Evolutionary conservation across 2,888 invertebrate genomes (phyloP), one percentile per base, ranked within the genome.

Genomic region (Mystacides longicornis): DNA sequence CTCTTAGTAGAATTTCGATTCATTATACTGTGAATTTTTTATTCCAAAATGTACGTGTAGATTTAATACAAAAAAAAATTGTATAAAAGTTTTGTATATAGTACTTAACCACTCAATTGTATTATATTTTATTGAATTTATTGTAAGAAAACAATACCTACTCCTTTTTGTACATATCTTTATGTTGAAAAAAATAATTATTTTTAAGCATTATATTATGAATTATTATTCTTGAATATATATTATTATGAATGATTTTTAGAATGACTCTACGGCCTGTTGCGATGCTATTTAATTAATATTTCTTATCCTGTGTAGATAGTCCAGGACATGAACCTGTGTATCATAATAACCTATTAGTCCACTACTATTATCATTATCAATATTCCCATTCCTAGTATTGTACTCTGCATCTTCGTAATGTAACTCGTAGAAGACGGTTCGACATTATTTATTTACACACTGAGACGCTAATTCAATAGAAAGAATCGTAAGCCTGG

Each of bases 161-260:
- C 52, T 56, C 51, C 57, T 60, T 58, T 57, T 57, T 61, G 60
- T 61, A 61, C 60, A 61, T 61, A 60, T 57, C 58, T 61, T 58
- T 61, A 58, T 60, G 58, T 60, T 58, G 58, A 58, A 60, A 54
- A 56, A 58, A 54, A n/a, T n/a, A n/a, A n/a, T n/a, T n/a, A n/a
- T n/a, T 58, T 58, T 58, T 56, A 60, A 60, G 57, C 37, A 37
- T 37, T 7, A 37, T 37, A 37, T 37, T 7, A 37, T 37, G 14
- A 37, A 7, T n/a, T 37, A 37, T 7, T 7, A 4, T n/a, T 14
- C 3, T 37, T n/a, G n/a, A 37, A 37, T 37, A 37, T 46, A 57
- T 55, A 45, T n/a, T 51, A 49, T 49, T 56, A 46, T 50, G 53
- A 55, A 48, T 47, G 51, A 48, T 43, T 31, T 46, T 49, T 48